These are phyloP conservation scores for Drosophila subsilvestris DNA, from an alignment of 2,888 invertebrate genomes.

Conservation along the genomic window DNA sequence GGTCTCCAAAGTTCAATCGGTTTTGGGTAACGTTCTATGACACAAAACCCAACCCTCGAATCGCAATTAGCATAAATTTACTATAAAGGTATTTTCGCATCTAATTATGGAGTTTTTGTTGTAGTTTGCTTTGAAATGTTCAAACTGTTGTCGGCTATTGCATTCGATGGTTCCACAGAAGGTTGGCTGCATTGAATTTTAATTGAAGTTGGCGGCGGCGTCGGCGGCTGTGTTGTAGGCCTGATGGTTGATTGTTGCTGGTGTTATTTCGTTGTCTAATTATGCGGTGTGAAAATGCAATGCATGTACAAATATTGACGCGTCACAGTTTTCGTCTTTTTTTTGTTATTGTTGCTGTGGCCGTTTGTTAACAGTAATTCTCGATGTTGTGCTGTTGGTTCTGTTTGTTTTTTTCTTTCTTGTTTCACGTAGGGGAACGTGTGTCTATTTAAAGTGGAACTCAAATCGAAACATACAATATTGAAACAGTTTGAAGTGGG, in stretches of 20 bases:
- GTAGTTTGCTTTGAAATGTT: slow-evolving; percentile 44
- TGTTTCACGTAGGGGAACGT: slow-evolving; percentile 31
- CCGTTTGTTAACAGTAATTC: slow-evolving; percentile 42
- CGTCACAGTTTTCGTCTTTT: slow-evolving; percentile 43
- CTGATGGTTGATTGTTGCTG: slow-evolving; percentile 21
- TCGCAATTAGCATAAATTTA: slow-evolving; percentile 39
- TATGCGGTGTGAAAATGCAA: slow-evolving; percentile 81
- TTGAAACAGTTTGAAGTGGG: slow-evolving; percentile 38
- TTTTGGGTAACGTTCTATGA: background rate
- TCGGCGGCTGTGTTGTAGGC: background rate
- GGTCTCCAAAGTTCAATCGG: slow-evolving; percentile 31
- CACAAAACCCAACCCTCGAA: slow-evolving; percentile 4
- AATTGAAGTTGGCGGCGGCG: slow-evolving; percentile 39
- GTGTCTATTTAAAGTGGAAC: slow-evolving; percentile 66
- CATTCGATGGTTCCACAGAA: slow-evolving; percentile 15
- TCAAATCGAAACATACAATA: slow-evolving; percentile 34
- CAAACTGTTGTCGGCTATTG: slow-evolving; percentile 48
- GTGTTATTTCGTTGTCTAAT: slow-evolving; percentile 63
- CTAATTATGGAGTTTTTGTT: slow-evolving; percentile 67
- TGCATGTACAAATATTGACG: slow-evolving; percentile 79
- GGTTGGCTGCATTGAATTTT: slow-evolving; percentile 43
- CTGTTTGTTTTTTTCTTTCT: slow-evolving; percentile 20
- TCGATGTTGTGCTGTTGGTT: slow-evolving; percentile 18
- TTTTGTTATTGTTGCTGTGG: slow-evolving; percentile 28
- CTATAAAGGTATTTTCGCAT: slow-evolving; percentile 60